Percentiles rank a stretch among this genome's conserved stretches.
Conservation (phyloP, 2,797 vertebrate genomes). For the Coendou prehensilis region DNA sequence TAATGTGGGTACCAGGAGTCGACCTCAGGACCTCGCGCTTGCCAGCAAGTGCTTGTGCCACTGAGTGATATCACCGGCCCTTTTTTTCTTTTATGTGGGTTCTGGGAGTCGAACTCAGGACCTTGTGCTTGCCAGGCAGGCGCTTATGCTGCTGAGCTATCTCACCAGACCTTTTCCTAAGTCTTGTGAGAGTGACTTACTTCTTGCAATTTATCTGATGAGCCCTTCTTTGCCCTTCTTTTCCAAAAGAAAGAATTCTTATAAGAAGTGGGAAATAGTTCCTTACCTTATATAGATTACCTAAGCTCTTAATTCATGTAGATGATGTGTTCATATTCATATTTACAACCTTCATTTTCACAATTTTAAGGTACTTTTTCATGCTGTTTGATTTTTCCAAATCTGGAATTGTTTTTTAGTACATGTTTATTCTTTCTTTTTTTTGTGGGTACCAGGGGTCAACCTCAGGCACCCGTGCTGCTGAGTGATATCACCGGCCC, state of each 20-base stretch:
- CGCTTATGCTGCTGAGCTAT: too few species aligned
- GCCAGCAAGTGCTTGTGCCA: too few species aligned
- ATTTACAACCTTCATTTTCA: neutral
- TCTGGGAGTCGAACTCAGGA: too few species aligned
- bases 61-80: too few species aligned
- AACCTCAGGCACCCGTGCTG: too few species aligned
- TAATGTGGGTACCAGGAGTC: too few species aligned
- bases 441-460: too few species aligned
- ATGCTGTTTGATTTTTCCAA: constrained; percentile 21
- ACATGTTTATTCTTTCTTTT: neutral
- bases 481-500: too few species aligned
- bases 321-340: neutral
- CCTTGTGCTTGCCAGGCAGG: too few species aligned
- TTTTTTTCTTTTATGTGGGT: too few species aligned
- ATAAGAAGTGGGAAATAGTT: neutral
- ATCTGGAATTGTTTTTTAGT: constrained; percentile 17
- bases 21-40: too few species aligned
- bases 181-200: neutral
- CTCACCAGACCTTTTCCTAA: neutral
- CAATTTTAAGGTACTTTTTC: neutral
- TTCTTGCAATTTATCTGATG: neutral
- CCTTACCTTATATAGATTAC: neutral
- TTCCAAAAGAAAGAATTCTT: neutral
- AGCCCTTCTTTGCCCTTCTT: neutral
- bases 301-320: neutral